Evolutionary conservation across 1,140 invertebrate genomes (phyloP).

Genomic region (Aphelenchoides besseyi): DNA sequence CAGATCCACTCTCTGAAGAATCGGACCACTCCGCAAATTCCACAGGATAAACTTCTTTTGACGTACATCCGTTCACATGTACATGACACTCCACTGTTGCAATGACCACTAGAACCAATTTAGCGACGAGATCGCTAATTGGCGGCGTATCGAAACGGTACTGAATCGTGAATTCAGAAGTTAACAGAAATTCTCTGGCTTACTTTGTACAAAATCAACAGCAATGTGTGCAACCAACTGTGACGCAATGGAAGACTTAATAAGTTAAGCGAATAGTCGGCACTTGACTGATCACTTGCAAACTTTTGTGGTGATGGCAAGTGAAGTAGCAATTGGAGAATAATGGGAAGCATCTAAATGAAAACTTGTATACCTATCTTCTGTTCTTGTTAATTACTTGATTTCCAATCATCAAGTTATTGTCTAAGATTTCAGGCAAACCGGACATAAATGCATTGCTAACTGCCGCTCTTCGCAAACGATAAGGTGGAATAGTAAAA

Average conservation of each 20-base stretch:
- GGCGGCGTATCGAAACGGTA: slow-evolving; percentile 84
- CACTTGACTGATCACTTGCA: slow-evolving; percentile 66
- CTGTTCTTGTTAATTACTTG: slow-evolving; percentile 80
- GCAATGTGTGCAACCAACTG: slow-evolving; percentile 84
- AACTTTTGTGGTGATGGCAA: slow-evolving; percentile 74
- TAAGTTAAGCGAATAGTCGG: slow-evolving; percentile 79
- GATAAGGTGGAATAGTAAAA: slow-evolving; percentile 83
- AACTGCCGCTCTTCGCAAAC: slow-evolving; percentile 80
- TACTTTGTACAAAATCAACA: slow-evolving; percentile 95
- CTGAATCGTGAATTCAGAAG: slow-evolving; percentile 67
- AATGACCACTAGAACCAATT: slow-evolving; percentile 82
- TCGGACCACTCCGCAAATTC: slow-evolving; percentile 32
- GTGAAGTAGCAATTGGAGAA: slow-evolving; percentile 81
- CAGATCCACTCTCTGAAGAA: slow-evolving; percentile 34
- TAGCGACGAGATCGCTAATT: slow-evolving; percentile 75
- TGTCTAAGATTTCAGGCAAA: slow-evolving; percentile 69
- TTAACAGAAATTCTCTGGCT: slow-evolving; percentile 13
- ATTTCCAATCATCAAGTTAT: slow-evolving; percentile 70
- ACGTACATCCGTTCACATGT: slow-evolving; percentile 66
- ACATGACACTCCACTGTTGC: slow-evolving; percentile 86
- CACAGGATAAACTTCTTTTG: slow-evolving; percentile 9
- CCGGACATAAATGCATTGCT: slow-evolving; percentile 92
- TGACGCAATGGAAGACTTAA: slow-evolving; percentile 78
- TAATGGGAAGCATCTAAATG: slow-evolving; percentile 74
- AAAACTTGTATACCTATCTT: slow-evolving; percentile 73